Evolutionary conservation across 2,888 invertebrate species (phyloP).

Genomic region (Ferdinandea cuprea): DNA sequence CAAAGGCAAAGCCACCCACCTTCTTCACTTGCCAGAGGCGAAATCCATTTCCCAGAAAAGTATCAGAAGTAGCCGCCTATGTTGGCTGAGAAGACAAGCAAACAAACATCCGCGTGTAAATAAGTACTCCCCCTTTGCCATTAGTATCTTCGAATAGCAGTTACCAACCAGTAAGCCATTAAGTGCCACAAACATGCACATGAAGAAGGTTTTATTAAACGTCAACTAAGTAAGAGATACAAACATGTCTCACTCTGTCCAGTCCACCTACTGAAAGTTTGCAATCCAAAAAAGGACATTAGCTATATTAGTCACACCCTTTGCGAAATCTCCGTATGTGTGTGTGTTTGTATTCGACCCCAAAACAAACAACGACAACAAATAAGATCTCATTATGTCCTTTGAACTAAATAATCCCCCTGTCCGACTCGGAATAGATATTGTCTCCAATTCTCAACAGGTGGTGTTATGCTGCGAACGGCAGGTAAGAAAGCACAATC

Average conservation of each 20-base stretch:
- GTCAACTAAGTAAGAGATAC: slow-evolving; percentile 49
- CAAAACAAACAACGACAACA: slow-evolving; percentile 58
- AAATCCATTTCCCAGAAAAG: background rate
- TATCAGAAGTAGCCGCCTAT: slow-evolving; percentile 45
- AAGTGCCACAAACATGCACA: slow-evolving; percentile 61
- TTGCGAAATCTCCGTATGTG: slow-evolving; percentile 60
- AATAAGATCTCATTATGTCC: slow-evolving; percentile 71
- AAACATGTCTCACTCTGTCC: slow-evolving; percentile 15
- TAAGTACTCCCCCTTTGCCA: slow-evolving; percentile 11
- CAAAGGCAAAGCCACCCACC: slow-evolving; percentile 4
- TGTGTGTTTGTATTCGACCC: slow-evolving; percentile 45
- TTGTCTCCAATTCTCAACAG: slow-evolving; percentile 71
- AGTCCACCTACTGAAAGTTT: slow-evolving; percentile 57
- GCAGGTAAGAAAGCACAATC: slow-evolving; percentile 50
- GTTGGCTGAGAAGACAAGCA: slow-evolving; percentile 31
- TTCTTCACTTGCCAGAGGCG: slow-evolving; percentile 20
- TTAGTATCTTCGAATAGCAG: slow-evolving; percentile 31
- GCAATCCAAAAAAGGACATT: slow-evolving; percentile 67
- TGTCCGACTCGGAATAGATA: slow-evolving; percentile 67
- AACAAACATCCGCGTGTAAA: slow-evolving; percentile 10
- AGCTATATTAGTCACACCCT: slow-evolving; percentile 72
- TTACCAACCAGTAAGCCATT: slow-evolving; percentile 61
- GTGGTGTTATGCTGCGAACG: slow-evolving; percentile 45
- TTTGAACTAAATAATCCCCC: slow-evolving; percentile 70
- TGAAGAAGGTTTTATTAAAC: slow-evolving; percentile 70